Conservation (phyloP, 2,113 vertebrate species). For the Oreochromis tanganicae region DNA sequence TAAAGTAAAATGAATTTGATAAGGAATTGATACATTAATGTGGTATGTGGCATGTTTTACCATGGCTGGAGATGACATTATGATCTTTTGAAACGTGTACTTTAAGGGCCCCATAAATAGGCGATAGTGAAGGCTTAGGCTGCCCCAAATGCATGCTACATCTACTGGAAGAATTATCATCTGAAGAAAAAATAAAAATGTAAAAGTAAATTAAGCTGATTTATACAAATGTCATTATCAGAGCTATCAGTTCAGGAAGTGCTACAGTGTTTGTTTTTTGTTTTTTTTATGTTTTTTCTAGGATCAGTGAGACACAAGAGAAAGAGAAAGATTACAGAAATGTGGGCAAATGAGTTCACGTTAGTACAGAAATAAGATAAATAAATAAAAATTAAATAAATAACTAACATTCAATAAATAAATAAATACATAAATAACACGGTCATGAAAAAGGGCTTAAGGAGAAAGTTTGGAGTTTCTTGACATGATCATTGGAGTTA, state of each 20-base stretch:
- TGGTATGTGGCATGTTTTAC: neutral
- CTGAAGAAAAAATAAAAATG: constrained; percentile 14
- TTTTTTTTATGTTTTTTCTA: constrained; percentile 7
- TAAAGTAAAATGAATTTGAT: constrained; percentile 4
- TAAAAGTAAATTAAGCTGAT: constrained; percentile 2
- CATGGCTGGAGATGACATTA: neutral
- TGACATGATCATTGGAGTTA: constrained; percentile 16
- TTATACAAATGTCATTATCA: constrained; percentile 40
- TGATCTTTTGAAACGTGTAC: neutral
- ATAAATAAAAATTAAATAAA: constrained; percentile 77
- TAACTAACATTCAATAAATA: constrained; percentile 79
- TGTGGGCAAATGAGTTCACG: constrained; percentile 53
- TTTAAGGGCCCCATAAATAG: constrained; percentile 22
- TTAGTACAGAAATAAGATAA: constrained; percentile 56
- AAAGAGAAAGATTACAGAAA: constrained; percentile 36
- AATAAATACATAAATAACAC: constrained; percentile 83
- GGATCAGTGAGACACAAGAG: constrained; percentile 36
- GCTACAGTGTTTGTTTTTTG: constrained; percentile 48
- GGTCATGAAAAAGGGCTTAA: constrained; percentile 47
- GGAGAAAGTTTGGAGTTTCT: constrained; percentile 22
- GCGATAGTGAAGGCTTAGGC: neutral
- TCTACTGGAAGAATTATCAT: constrained; percentile 56
- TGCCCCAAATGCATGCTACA: constrained; percentile 62
- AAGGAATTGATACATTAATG: neutral
- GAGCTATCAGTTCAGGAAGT: constrained; percentile 48